Base-by-base conservation (phyloP, 2,888 invertebrate species). In the Agriopis marginaria region DNA sequence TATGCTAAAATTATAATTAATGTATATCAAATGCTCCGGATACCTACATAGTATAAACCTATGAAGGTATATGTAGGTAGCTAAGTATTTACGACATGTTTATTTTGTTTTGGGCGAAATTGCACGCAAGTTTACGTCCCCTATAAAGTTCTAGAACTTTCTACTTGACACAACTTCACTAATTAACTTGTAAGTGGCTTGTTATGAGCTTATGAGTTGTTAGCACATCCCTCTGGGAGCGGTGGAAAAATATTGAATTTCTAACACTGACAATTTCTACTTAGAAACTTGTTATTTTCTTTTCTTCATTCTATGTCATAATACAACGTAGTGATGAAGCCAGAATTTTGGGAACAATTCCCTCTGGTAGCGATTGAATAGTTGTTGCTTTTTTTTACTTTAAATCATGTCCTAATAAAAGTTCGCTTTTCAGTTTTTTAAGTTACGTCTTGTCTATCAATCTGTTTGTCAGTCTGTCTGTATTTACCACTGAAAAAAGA, bases 141-240 rank as follows among this genome's bases (percentile, higher is more conserved):
- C 63, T 32, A 55, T 63, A 62, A 63, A 68, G 63, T 54, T 14
- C 49, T 54, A 60, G 14, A 68, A 67, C 65, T 64, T 68, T 70
- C 39, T 55, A 73, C 66, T 75, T 73, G 75, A 75, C 72, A 73
- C 66, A 79, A 82, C 73, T 81, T 83, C 64, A 53, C 70, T 83
- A 78, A 83, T 83, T 83, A 83, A 77, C 76, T 80, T 77, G 72
- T 75, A 75, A 77, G 72, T 70, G 76, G 71, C 72, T 70, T 71
- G 62, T 58, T 49, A 42, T 63, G 65, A 66, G 58, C 60, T 64
- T 49, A 42, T 63, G 65, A 66, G 58, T 63, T 64, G 59, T 54
- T 42, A 60, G 54, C 42, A 47, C 45, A 53, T 63, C 42, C 44
- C 63, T 54, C 40, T 17, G 59, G 45, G 47, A 42, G 42, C 14